A percentile compares a stretch with the other conserved stretches of the same genome.
phyloP scores from a whole-genome alignment of 2,888 invertebrate genomes.

The Ischnura elegans region DNA sequence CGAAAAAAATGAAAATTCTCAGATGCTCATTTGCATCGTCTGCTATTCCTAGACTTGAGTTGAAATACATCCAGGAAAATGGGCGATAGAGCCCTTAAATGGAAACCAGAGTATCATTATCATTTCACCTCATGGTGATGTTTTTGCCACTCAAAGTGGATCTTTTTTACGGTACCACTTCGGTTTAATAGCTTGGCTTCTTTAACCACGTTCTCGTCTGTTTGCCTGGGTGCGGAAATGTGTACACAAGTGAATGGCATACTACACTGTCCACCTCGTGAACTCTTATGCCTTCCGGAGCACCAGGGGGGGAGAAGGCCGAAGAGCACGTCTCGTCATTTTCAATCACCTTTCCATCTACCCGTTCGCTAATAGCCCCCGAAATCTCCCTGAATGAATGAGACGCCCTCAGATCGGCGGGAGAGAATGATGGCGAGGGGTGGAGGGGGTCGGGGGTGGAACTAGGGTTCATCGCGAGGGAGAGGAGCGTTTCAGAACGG shows the following conservation, averaged over 20 bases:
- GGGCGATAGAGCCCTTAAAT: too few relatives aligned
- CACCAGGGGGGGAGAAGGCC: not conserved
- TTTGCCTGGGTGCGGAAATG: not conserved
- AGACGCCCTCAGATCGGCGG: not conserved
- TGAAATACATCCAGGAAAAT: too few relatives aligned
- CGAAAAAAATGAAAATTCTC: too few relatives aligned
- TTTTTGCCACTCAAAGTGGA: too few relatives aligned
- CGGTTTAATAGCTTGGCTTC: too few relatives aligned
- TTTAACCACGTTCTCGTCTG: too few relatives aligned
- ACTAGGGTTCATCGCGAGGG: not conserved
- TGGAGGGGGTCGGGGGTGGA: not conserved
- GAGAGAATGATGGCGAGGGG: not conserved
- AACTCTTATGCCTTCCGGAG: not conserved
- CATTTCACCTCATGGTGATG: too few relatives aligned
- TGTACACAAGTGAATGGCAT: not conserved
- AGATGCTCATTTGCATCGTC: too few relatives aligned
- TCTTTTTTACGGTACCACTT: too few relatives aligned
- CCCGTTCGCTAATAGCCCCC: not conserved
- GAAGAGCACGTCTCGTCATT: not conserved
- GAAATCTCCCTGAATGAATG: constrained; percentile 7
- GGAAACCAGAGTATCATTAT: too few relatives aligned
- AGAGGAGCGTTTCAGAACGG: not conserved
- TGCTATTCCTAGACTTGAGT: too few relatives aligned
- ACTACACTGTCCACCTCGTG: not conserved
- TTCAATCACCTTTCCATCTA: not conserved